These are phyloP conservation scores for Bucco capensis DNA, from an alignment of 2,113 vertebrate genomes.

Conservation along the genomic window DNA sequence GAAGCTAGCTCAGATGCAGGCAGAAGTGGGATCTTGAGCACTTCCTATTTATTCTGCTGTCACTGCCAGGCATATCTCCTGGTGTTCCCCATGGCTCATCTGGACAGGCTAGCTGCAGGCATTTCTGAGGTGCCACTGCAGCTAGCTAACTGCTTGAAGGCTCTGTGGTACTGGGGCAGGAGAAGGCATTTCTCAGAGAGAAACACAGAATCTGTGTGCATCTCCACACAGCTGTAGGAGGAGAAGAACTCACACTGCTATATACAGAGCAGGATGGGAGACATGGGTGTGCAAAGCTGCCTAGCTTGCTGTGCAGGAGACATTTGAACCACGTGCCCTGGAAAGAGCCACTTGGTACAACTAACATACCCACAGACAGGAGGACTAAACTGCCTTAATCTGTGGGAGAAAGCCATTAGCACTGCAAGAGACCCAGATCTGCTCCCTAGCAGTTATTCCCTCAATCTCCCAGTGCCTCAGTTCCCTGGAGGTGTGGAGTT, in stretches of 20 bases:
- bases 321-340: neutral
- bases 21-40: neutral
- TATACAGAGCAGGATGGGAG: neutral
- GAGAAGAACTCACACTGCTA: too few species aligned
- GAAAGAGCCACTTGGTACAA: neutral
- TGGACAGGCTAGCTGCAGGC: neutral
- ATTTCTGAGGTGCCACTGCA: neutral
- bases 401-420: neutral
- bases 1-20: neutral
- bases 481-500: neutral
- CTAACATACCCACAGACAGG: neutral
- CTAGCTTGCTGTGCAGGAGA: fast-evolving
- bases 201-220: neutral
- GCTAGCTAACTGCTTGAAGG: neutral
- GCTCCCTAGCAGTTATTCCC: neutral
- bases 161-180: neutral
- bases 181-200: neutral
- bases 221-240: neutral
- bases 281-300: neutral
- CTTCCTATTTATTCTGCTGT: neutral
- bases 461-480: neutral
- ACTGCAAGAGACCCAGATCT: neutral
- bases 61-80: neutral
- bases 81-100: neutral
- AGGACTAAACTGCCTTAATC: neutral